A percentile compares a stretch with the other conserved stretches of the same genome.
Conservation (phyloP, 2,797 vertebrate species). For the Ciconia nigra region DNA sequence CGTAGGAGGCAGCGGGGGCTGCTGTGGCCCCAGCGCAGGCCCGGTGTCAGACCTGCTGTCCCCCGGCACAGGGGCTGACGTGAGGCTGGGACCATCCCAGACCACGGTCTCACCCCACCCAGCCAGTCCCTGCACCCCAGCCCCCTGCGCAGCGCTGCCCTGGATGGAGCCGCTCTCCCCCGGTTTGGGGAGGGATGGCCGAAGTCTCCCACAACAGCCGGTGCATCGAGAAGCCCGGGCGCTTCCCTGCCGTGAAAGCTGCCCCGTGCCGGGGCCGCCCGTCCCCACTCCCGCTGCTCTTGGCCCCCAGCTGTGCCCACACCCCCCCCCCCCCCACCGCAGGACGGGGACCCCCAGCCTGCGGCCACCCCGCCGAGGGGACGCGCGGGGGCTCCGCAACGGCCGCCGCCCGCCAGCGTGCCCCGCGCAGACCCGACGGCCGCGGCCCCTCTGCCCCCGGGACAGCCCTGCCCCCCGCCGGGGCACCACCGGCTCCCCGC, state of each 20-base stretch:
- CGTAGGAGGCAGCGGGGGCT: fast-evolving
- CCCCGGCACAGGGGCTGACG: background rate
- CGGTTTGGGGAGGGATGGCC: background rate
- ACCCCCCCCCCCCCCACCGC: background rate
- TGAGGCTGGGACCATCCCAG: fast-evolving
- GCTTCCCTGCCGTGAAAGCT: background rate
- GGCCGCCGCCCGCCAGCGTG: background rate
- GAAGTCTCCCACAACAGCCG: background rate
- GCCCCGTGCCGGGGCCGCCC: background rate
- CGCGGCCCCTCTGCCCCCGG: background rate
- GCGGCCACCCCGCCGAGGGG: background rate
- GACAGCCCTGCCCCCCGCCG: background rate
- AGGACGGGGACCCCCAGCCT: background rate
- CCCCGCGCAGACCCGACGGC: background rate
- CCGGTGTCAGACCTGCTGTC: background rate
- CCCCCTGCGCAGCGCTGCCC: fast-evolving
- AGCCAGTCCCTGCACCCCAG: background rate
- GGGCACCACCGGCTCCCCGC: background rate
- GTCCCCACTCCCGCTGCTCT: fast-evolving
- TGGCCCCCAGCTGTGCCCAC: background rate
- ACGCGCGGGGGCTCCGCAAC: fast-evolving
- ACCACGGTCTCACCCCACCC: background rate
- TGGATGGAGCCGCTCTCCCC: background rate
- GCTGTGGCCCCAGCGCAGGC: background rate
- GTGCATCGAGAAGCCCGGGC: fast-evolving